Base-by-base conservation (phyloP, 2,888 invertebrate genomes). In the Ypsolopha scabrella region DNA sequence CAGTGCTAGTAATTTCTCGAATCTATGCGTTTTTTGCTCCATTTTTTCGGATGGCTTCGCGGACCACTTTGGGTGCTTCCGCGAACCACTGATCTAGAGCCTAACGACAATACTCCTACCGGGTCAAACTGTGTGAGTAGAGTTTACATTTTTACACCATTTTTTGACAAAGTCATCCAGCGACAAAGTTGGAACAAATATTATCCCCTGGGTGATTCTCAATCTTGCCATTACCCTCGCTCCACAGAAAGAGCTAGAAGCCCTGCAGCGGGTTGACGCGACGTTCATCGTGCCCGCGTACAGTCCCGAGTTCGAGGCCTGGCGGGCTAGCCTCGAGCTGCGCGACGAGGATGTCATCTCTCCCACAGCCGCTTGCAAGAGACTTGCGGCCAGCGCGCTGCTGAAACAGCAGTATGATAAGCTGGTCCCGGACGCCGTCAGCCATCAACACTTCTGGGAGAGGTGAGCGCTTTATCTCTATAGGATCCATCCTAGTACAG, bases 361-460 rank as follows among this genome's bases (percentile, higher is more conserved):
- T 0, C 11, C 41, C 7, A 62, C 67, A 0, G 6, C 62, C 0
- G 61, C 76, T 0, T 78, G 78, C 1, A 59, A 66, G 4, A 64
- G 80, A 0, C 71, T 87, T 3, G 65, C 64, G 1, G 49, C 67
- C 35, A 78, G 64, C 43, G 87, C 89, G 0, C 72, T 89, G 53
- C 80, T 93, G 33, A 80, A 87, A 54, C 74, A 87, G 8, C 88
- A 92, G 62, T 91, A 92, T 60, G 85, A 89, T 48, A 88, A 88
- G 63, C 82, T 95, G 54, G 94, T 94, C 60, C 92, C 93, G 6
- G 88, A 89, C 51, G 88, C 89, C 45, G 92, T 94, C 11, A 87
- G 91, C 1, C 91, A 93, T 62, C 88, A 90, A 14, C 87, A 92
- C 55, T 95, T 95, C 75, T 95, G 95, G 95, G 91, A 93, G 68